Percentiles rank a stretch among this genome's conserved stretches.
phyloP scores from a whole-genome alignment of 1,140 invertebrate species.

The Mya arenaria region DNA sequence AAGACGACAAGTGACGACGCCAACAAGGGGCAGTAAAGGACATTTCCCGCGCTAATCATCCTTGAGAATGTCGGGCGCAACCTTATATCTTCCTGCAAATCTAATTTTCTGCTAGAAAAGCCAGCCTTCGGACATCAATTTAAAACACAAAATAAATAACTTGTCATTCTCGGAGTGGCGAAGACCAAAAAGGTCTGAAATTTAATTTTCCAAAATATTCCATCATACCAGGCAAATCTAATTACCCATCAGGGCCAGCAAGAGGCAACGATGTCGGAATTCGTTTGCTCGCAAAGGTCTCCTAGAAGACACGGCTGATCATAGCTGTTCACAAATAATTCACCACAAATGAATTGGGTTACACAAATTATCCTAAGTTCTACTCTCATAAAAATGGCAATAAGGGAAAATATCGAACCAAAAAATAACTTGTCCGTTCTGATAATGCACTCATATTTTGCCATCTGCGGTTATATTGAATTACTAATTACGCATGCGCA shows the following conservation, averaged over 20 bases:
- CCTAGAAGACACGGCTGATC: conserved; percentile 17
- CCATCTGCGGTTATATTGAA: conserved; percentile 56
- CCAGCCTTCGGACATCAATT: conserved; percentile 55
- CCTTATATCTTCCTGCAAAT: conserved; percentile 54
- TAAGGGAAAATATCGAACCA: conserved; percentile 39
- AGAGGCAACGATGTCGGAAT: conserved; percentile 34
- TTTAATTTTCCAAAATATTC: conserved; percentile 60
- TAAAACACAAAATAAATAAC: conserved; percentile 58
- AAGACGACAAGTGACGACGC: no score
- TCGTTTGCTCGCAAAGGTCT: conserved; percentile 50
- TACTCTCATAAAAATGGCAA: conserved; percentile 48
- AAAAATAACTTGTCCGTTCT: conserved; percentile 40
- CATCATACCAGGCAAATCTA: conserved; percentile 56
- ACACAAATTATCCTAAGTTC: conserved; percentile 52
- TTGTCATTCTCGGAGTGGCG: conserved; percentile 47
- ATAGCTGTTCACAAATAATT: conserved; percentile 55
- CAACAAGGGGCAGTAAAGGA: no score
- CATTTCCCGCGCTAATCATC: conserved; percentile 47
- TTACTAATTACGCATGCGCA: conserved; percentile 48
- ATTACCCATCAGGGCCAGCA: conserved; percentile 31
- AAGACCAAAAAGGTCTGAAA: conserved; percentile 54
- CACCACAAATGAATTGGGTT: conserved; percentile 55
- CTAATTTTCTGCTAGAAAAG: conserved; percentile 42
- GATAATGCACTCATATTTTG: conserved; percentile 46
- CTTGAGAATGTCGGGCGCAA: conserved; percentile 31